Conservation (phyloP, 2,797 vertebrate species). For the Mormyrus proboscirostris region DNA sequence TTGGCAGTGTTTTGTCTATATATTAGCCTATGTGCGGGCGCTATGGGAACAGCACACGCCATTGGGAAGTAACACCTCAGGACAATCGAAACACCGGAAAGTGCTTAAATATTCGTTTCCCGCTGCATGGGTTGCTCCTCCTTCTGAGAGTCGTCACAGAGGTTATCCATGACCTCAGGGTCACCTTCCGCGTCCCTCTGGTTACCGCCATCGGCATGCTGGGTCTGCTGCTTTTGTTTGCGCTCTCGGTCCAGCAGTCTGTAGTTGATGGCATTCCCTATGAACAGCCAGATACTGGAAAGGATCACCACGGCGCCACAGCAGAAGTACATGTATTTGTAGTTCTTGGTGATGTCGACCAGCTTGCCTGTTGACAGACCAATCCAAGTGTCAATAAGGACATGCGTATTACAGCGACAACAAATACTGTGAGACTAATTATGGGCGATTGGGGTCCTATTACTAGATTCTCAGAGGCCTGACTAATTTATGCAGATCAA, state of each 20-base stretch:
- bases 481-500: neutral
- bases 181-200: neutral
- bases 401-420: neutral
- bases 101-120: slow-evolving; percentile 84
- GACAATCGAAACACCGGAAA: neutral
- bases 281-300: slow-evolving; percentile 85
- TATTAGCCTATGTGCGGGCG: neutral
- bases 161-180: slow-evolving; percentile 21
- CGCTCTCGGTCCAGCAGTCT: slow-evolving; percentile 80
- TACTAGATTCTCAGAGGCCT: neutral
- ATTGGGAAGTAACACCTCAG: neutral
- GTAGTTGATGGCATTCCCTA: slow-evolving; percentile 95
- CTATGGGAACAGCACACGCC: neutral
- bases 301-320: slow-evolving; percentile 78
- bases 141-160: slow-evolving; percentile 32
- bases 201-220: slow-evolving; percentile 49
- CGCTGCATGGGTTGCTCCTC: slow-evolving; percentile 68
- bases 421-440: neutral
- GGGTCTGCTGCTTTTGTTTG: slow-evolving; percentile 60
- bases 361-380: slow-evolving; percentile 75
- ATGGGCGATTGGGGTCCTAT: neutral
- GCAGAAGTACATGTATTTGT: slow-evolving; percentile 88
- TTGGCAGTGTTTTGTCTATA: neutral
- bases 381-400: neutral
- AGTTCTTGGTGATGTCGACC: slow-evolving; percentile 85